A percentile compares a stretch with the other conserved stretches of the same genome.
Conservation (phyloP, 2,888 invertebrate species). For the Melinaea marsaeus region DNA sequence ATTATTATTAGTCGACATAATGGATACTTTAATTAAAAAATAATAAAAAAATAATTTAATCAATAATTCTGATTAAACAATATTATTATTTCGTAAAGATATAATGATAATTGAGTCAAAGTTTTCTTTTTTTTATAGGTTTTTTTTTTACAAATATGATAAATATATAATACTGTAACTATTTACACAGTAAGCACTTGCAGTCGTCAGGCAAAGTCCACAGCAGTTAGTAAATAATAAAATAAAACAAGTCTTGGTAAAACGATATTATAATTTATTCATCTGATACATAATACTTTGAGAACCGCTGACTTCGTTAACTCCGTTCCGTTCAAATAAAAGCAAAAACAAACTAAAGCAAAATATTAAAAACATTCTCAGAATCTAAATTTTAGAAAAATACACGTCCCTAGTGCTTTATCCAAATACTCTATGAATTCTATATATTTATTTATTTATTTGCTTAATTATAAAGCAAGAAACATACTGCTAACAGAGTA, state of each 20-base stretch:
- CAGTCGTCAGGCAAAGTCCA: not conserved
- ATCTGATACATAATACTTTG: slow-evolving; percentile 46
- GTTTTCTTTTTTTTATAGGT: too few species aligned
- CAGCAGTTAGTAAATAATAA: not conserved
- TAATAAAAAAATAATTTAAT: too few species aligned
- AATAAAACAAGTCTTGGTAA: slow-evolving; percentile 45
- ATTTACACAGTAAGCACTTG: too few species aligned
- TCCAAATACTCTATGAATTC: slow-evolving; percentile 48
- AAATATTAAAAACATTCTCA: slow-evolving; percentile 33
- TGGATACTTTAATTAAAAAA: too few species aligned
- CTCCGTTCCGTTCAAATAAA: slow-evolving; percentile 41
- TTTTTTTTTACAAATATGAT: too few species aligned
- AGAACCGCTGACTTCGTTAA: slow-evolving; percentile 29
- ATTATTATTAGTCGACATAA: too few species aligned
- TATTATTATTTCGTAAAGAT: too few species aligned
- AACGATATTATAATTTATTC: slow-evolving; percentile 59
- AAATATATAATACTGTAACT: too few species aligned
- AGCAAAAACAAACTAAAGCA: slow-evolving; percentile 61
- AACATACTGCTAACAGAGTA: slow-evolving; percentile 20
- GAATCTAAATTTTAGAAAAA: slow-evolving; percentile 70
- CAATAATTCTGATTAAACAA: too few species aligned
- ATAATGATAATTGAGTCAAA: too few species aligned
- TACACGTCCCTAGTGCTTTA: slow-evolving; percentile 76
- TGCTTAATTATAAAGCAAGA: slow-evolving; percentile 14
- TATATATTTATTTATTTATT: slow-evolving; percentile 21